Percentiles rank a stretch among this genome's conserved stretches.
phyloP scores from a whole-genome alignment of 2,113 vertebrate genomes.

The Malurus melanocephalus region DNA sequence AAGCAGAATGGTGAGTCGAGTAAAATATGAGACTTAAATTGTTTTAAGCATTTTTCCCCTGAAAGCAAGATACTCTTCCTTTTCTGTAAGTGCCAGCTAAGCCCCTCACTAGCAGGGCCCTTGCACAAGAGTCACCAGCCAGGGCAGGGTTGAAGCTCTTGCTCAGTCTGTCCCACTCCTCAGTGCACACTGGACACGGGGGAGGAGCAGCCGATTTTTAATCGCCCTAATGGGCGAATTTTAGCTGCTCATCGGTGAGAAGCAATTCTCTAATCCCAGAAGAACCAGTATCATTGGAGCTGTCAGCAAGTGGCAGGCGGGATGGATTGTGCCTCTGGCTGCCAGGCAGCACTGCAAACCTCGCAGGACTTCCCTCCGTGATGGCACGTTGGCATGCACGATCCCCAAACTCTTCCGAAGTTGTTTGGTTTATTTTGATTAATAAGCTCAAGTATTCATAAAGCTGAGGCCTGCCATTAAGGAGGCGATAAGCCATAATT shows the following conservation, averaged over 20 bases:
- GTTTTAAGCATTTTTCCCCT: neutral
- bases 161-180: neutral
- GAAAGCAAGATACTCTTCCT: neutral
- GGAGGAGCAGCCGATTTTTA: neutral
- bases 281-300: conserved; percentile 11
- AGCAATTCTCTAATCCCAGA: conserved; percentile 28
- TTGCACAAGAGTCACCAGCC: neutral
- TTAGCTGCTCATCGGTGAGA: conserved; percentile 20
- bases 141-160: neutral
- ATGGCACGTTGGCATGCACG: neutral
- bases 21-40: neutral
- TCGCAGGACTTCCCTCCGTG: neutral
- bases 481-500: conserved; percentile 80
- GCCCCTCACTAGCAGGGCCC: neutral
- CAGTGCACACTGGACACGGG: neutral
- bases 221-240: neutral
- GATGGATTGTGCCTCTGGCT: conserved; percentile 5
- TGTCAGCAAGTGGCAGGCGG: conserved; percentile 22
- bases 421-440: conserved; percentile 38
- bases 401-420: conserved; percentile 10
- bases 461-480: conserved; percentile 70
- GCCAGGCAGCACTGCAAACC: neutral
- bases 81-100: neutral
- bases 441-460: conserved; percentile 60
- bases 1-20: neutral